Base-by-base conservation (phyloP, 2,113 vertebrate species). In the Loxodonta africana region DNA sequence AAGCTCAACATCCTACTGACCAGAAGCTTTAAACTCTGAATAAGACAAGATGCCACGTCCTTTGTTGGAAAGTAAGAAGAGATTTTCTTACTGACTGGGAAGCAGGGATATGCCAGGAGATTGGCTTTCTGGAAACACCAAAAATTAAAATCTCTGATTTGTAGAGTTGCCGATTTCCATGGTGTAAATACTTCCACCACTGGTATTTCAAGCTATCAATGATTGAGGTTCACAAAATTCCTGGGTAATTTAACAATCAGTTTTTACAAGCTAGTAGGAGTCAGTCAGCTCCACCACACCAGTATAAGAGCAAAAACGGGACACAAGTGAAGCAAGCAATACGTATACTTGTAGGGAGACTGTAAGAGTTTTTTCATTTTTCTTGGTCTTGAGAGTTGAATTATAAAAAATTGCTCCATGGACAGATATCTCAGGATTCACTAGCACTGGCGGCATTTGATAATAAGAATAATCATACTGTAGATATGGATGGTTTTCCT, bases 221-320 rank as follows among this genome's bases (percentile, higher is more conserved):
- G 46, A 30, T 4, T 76, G 20, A 41, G 48, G 84, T 48, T 90
- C 69, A 91, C 30, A 51, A 71, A 93, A 90, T 21, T 90, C 60
- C 44, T 82, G 30, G 83, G 2, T 60, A 69, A 15, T 33, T 10
- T 37, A 67, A 63, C 25, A 84, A 80, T 23, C 73, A 83, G 5
- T 17, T 86, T 94, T 86, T 10, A 86, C 0, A 83, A 77, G n/a
- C 37, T 83, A 53, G 18, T 11, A 53, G 30, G 26, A 26, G 11
- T 46, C 0, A 26, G 11, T 46, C 0, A 0, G 44, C 71, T 65
- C 9, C 3, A 4, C 7, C 10, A 33, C 21, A 63, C 9, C 10
- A 10, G 6, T 21, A 18, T 17, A 41, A 60, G 48, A 82, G 60
- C 37, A 37, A 28, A 21, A 78, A 33, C 0, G 46, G 14, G 44